These are phyloP conservation scores for Dromius quadrimaculatus DNA, from an alignment of 2,888 invertebrate species.

Conservation along the genomic window DNA sequence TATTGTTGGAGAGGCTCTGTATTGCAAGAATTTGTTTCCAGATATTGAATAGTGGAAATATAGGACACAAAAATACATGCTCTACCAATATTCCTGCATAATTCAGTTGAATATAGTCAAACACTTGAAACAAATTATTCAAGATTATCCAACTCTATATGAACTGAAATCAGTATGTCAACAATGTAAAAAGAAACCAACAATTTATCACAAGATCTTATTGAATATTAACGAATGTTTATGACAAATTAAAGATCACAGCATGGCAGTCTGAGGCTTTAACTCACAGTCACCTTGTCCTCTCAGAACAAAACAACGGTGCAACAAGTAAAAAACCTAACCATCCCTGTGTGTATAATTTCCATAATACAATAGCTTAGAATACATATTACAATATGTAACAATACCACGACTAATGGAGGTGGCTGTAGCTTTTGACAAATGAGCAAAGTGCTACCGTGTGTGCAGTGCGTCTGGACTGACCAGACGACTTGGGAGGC, in stretches of 20 bases:
- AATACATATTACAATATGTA: slow-evolving; percentile 45
- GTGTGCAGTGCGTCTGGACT: not conserved
- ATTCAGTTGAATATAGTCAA: not conserved
- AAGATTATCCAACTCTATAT: too few relatives aligned
- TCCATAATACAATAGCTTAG: slow-evolving; percentile 37
- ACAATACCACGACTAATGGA: slow-evolving; percentile 36
- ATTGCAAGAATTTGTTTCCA: too few relatives aligned
- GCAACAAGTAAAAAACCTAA: slow-evolving; percentile 23
- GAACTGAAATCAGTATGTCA: not conserved
- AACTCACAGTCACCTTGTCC: slow-evolving; percentile 23
- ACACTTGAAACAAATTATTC: slow-evolving; percentile 4
- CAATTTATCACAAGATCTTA: slow-evolving; percentile 14
- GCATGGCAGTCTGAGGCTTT: slow-evolving; percentile 4
- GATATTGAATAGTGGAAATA: too few relatives aligned
- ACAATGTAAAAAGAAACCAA: not conserved
- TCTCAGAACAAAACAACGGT: slow-evolving; percentile 14
- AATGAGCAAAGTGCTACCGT: slow-evolving; percentile 34
- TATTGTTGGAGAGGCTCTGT: too few relatives aligned
- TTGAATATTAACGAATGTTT: slow-evolving; percentile 38
- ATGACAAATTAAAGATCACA: slow-evolving; percentile 44
- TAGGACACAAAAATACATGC: too few relatives aligned
- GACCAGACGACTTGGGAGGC: slow-evolving; percentile 43
- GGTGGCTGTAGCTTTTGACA: slow-evolving; percentile 16
- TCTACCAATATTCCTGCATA: not conserved
- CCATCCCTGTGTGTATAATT: slow-evolving; percentile 24